Evolutionary conservation across 2,113 vertebrate genomes (phyloP).

Genomic region (Odocoileus virginianus): DNA sequence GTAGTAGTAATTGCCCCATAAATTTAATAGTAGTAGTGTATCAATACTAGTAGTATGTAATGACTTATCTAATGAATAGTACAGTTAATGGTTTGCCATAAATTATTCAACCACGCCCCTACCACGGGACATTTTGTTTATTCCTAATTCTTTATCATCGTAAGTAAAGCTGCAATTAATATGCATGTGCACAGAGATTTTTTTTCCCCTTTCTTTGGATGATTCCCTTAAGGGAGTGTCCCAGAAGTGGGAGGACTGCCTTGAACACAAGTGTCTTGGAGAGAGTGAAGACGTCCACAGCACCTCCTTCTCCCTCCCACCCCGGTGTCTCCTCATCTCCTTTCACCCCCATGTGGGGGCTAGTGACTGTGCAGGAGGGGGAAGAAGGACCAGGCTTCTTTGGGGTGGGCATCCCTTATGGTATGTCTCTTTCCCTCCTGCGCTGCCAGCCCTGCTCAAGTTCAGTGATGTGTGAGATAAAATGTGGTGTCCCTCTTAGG

Average conservation of each 20-base stretch:
- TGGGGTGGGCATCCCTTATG: no score
- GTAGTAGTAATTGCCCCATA: not conserved
- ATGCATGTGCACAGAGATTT: not conserved
- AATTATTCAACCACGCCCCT: not conserved
- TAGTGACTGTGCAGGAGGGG: not conserved
- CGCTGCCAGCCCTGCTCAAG: not conserved
- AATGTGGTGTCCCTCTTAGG: not conserved
- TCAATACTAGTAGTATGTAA: not conserved
- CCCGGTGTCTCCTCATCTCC: not conserved
- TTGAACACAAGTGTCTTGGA: not conserved
- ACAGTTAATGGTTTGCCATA: not conserved
- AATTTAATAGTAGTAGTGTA: not conserved
- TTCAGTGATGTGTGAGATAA: not conserved
- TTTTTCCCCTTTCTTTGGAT: not conserved
- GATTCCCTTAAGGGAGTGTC: not conserved
- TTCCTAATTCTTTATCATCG: not conserved
- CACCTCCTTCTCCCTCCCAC: not conserved
- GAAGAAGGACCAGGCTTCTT: not conserved
- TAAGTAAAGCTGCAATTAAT: not conserved
- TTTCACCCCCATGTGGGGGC: not conserved
- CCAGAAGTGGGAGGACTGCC: not conserved
- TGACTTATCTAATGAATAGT: not conserved
- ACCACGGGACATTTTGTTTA: not conserved
- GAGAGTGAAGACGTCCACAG: not conserved
- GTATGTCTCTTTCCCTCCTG: not conserved